phyloP scores from a whole-genome alignment of 2,888 invertebrate species.

The Ischnura elegans region DNA sequence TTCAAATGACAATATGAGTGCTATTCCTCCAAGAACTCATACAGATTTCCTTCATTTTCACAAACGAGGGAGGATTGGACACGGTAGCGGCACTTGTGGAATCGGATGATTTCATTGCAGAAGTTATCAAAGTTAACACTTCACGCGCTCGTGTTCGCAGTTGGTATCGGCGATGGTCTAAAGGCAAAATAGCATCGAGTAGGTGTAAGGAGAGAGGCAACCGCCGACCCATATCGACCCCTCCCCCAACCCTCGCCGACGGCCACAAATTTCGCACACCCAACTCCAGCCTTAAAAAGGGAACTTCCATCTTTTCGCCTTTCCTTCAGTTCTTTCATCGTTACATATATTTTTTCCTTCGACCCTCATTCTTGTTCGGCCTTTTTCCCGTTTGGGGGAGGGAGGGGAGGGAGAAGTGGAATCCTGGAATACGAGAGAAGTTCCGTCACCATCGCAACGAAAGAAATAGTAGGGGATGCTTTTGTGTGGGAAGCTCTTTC shows the following conservation, averaged over 20 bases:
- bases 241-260: background rate
- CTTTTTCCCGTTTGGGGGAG: background rate
- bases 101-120: too few relatives aligned
- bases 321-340: background rate
- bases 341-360: background rate
- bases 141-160: too few relatives aligned
- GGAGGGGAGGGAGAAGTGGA: too few relatives aligned
- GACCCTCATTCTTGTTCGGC: background rate
- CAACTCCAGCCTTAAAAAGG: background rate
- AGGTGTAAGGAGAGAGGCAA: background rate
- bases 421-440: background rate
- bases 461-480: background rate
- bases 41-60: too few relatives aligned
- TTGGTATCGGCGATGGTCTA: too few relatives aligned
- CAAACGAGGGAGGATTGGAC: too few relatives aligned
- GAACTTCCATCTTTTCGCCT: conserved; percentile 5
- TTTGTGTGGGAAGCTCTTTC: background rate
- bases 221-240: background rate
- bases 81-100: too few relatives aligned
- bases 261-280: background rate
- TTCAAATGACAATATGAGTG: too few relatives aligned
- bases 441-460: background rate
- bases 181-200: too few relatives aligned
- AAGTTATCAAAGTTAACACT: too few relatives aligned
- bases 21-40: too few relatives aligned